These are phyloP conservation scores for Odontamblyopus lacepedii DNA, from an alignment of 2,797 vertebrate species.

Conservation along the genomic window DNA sequence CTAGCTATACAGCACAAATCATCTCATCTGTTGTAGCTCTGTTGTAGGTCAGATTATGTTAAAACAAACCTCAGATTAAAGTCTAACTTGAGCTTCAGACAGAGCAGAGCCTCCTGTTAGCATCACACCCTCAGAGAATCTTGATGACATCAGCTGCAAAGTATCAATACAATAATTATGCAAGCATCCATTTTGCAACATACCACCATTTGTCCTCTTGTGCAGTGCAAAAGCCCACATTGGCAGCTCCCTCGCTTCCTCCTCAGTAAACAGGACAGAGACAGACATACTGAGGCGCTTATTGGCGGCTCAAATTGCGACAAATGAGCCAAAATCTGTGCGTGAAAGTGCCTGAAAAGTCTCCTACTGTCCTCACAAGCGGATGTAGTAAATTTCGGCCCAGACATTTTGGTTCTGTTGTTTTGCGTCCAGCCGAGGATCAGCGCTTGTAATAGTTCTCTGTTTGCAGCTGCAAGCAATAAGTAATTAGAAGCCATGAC, in stretches of 20 bases:
- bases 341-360: not conserved
- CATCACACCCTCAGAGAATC: too few relatives aligned
- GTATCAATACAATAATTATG: not conserved
- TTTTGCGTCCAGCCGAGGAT: slow-evolving; percentile 13
- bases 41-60: too few relatives aligned
- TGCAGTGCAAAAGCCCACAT: not conserved
- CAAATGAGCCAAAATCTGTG: slow-evolving; percentile 11
- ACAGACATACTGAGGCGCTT: slow-evolving; percentile 8
- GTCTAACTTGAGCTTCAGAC: too few relatives aligned
- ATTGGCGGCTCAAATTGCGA: slow-evolving; percentile 13
- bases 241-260: slow-evolving; percentile 5
- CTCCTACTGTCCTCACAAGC: slow-evolving; percentile 2
- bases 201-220: not conserved
- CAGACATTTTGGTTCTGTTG: slow-evolving; percentile 2
- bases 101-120: too few relatives aligned
- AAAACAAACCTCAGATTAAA: too few relatives aligned
- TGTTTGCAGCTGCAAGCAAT: slow-evolving; percentile 35
- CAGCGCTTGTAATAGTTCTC: slow-evolving; percentile 4
- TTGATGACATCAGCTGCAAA: too few relatives aligned
- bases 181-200: not conserved
- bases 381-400: slow-evolving; percentile 13
- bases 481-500: slow-evolving; percentile 36
- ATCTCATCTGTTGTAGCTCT: too few relatives aligned
- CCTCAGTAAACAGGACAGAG: slow-evolving; percentile 11
- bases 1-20: too few relatives aligned